Conservation (phyloP, 64 coral and sea anemone species). For the Montipora efflorescens region DNA sequence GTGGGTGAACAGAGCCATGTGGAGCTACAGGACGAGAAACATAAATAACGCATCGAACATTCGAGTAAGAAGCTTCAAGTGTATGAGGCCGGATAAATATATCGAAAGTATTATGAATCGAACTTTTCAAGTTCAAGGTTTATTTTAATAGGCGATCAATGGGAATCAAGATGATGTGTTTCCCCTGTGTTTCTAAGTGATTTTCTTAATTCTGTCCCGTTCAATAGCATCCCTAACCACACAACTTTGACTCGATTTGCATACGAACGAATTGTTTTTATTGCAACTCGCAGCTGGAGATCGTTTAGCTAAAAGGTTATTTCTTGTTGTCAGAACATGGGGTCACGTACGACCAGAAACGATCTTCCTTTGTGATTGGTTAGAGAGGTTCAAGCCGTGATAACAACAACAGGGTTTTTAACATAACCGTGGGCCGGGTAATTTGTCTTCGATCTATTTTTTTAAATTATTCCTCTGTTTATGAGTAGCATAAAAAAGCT, state of each 20-base stretch:
- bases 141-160: no score
- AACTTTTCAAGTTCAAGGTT: no score
- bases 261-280: conserved; percentile 4
- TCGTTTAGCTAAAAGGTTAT: background rate
- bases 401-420: background rate
- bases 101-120: no score
- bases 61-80: no score
- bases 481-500: no score
- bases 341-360: conserved; percentile 12
- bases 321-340: background rate
- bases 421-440: background rate
- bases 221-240: background rate
- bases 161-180: no score
- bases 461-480: no score
- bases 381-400: background rate
- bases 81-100: no score
- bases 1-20: conserved; percentile 11
- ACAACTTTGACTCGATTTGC: background rate
- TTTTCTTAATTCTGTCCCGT: no score
- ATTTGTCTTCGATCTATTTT: background rate
- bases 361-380: conserved; percentile 22
- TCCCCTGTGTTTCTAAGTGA: no score
- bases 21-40: background rate
- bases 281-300: no score
- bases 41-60: background rate